Conservation (phyloP, 1,140 invertebrate species). For the Achroia grisella region DNA sequence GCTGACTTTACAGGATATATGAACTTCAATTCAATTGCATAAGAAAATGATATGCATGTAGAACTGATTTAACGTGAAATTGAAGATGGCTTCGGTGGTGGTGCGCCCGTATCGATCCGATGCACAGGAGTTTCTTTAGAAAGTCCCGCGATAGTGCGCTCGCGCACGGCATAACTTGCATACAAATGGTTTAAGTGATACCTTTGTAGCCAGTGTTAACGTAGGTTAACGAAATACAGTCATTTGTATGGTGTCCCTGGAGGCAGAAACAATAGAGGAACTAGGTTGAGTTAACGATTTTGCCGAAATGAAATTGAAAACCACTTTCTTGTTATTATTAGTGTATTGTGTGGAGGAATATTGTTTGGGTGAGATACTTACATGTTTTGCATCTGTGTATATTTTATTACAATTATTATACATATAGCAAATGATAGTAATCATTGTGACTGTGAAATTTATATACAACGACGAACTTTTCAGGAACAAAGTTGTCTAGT, state of each 20-base stretch:
- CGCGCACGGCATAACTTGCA: conserved; percentile 48
- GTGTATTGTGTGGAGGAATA: conserved; percentile 16
- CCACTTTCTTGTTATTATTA: conserved; percentile 20
- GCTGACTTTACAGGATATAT: too few relatives aligned
- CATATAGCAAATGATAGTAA: too few relatives aligned
- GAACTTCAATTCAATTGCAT: too few relatives aligned
- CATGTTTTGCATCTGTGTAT: too few relatives aligned
- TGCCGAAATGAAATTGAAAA: conserved; percentile 43
- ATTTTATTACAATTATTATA: too few relatives aligned
- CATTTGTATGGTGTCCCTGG: conserved; percentile 59
- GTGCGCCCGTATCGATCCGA: conserved; percentile 31
- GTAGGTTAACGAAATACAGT: conserved; percentile 36
- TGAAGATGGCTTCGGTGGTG: conserved; percentile 30
- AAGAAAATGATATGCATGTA: background rate
- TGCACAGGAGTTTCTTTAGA: conserved; percentile 62
- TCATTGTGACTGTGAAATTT: too few relatives aligned
- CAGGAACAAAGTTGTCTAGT: background rate
- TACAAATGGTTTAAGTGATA: conserved; percentile 51
- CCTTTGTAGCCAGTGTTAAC: conserved; percentile 41
- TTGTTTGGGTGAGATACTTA: too few relatives aligned
- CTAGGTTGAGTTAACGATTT: conserved; percentile 9
- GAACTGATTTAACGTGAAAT: conserved; percentile 10
- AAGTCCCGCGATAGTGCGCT: conserved; percentile 53
- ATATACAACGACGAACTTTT: background rate
- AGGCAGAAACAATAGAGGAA: conserved; percentile 32